Evolutionary conservation across 2,113 vertebrate species (phyloP), one percentile per base, ranked within the genome.

Genomic region (Macheiramphus alcinus): DNA sequence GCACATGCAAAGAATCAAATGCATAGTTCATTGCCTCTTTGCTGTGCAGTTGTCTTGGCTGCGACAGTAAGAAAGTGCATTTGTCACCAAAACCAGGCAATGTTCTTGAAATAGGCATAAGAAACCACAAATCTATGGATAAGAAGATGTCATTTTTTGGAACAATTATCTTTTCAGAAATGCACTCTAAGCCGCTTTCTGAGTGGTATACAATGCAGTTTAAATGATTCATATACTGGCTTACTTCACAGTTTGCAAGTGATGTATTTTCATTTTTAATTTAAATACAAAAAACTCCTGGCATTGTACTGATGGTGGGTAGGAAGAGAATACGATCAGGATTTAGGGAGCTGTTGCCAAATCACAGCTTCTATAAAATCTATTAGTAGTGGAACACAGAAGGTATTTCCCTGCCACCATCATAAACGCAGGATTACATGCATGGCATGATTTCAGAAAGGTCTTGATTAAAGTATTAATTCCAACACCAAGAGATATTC

Each of bases 241-340:
- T 81, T 52, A 74, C 47, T 56, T 74, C 65, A 65, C 26, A 81
- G 7, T 48, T 86, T 72, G 65, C 47, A 76, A 38, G 68, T 38
- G 9, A 20, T 81, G 16, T 53, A 94, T 82, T 89, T 80, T 87
- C 26, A 70, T 89, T 94, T 95, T 94, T 89, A 91, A 94, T 85
- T 94, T 92, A 85, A 88, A 85, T 56, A 81, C 10, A 65, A 56
- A 92, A 86, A 40, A 6, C 32, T 81, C 43, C 61, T 72, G 52
- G 48, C 23, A 87, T 13, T 7, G 8, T 45, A 68, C 36, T 72
- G 65, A 14, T 56, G 32, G 40, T 52, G 18, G 8, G 43, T 67
- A 79, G 48, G 11, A 81, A 68, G 14, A 72, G 4, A 81, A 63
- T 56, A 32, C 4, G 61, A 32, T 53, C 40, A 79, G 32, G 34